phyloP scores from a whole-genome alignment of 2,888 invertebrate genomes.

The Eupithecia dodoneata region DNA sequence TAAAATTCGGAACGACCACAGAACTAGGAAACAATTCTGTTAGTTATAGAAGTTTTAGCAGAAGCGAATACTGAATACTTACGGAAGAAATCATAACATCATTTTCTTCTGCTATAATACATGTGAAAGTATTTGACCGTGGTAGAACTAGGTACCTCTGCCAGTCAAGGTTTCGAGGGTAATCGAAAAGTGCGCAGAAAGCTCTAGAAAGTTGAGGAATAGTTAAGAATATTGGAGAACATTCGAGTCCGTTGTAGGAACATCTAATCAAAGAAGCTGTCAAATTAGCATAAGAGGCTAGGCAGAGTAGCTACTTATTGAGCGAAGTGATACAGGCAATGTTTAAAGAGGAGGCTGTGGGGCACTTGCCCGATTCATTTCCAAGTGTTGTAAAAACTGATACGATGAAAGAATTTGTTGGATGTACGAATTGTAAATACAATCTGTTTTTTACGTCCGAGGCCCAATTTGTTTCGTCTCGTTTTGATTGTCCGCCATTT shows the following conservation, averaged over 20 bases:
- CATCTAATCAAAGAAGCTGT: background rate
- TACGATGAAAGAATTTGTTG: slow-evolving; percentile 12
- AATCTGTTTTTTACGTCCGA: slow-evolving; percentile 35
- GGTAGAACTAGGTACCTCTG: background rate
- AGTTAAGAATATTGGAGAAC: background rate
- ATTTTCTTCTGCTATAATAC: background rate
- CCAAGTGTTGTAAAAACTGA: slow-evolving; percentile 4
- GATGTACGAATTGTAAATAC: slow-evolving; percentile 33
- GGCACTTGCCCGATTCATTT: background rate
- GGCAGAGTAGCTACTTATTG: background rate
- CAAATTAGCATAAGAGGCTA: background rate
- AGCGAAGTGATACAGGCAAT: background rate
- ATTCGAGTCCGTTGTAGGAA: background rate
- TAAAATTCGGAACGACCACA: background rate
- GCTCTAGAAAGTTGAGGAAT: background rate
- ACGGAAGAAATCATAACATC: background rate
- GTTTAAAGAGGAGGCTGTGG: background rate
- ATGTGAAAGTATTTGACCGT: background rate
- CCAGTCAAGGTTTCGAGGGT: background rate
- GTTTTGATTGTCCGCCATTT: slow-evolving; percentile 48
- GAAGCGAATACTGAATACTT: background rate
- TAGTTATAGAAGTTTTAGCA: background rate
- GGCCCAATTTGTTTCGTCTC: slow-evolving; percentile 42
- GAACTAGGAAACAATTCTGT: too few species aligned
- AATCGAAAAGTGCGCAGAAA: background rate